Evolutionary conservation across 2,797 vertebrate species (phyloP).

Genomic region (Ataeniobius toweri): DNA sequence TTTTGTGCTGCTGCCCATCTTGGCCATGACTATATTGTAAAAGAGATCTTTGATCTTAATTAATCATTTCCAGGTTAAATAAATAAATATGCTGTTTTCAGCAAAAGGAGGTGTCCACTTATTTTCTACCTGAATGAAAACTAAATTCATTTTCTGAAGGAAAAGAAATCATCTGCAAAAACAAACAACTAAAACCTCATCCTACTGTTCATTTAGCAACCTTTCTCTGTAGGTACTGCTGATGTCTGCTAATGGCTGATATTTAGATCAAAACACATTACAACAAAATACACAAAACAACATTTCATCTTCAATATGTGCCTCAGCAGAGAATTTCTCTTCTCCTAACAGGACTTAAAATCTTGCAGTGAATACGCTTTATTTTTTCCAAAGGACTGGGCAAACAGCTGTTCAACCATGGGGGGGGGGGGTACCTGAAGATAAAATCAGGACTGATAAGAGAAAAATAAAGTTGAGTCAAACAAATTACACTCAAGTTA

Average conservation of each 20-base stretch:
- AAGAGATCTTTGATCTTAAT: not conserved
- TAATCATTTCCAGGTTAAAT: not conserved
- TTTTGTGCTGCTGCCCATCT: not conserved
- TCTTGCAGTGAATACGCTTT: slow-evolving; percentile 41
- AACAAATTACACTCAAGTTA: slow-evolving; percentile 95
- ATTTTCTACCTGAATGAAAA: not conserved
- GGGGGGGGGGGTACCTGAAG: not conserved
- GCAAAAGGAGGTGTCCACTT: not conserved
- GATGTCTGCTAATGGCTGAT: not conserved
- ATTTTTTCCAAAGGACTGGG: slow-evolving; percentile 46
- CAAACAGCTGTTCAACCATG: slow-evolving; percentile 49
- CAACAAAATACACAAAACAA: slow-evolving; percentile 14
- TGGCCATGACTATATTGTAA: not conserved
- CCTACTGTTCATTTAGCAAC: not conserved
- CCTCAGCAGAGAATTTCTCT: slow-evolving; percentile 10
- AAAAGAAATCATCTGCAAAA: not conserved
- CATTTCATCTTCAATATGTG: slow-evolving; percentile 21
- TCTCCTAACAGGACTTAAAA: slow-evolving; percentile 11
- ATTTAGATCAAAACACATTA: not conserved
- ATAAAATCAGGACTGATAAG: slow-evolving; percentile 66
- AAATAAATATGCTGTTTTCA: not conserved
- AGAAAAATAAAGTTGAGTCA: slow-evolving; percentile 92
- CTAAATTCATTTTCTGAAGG: not conserved
- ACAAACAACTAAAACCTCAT: not conserved
- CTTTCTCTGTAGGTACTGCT: not conserved